Evolutionary conservation across 2,888 invertebrate species (phyloP), one percentile per base, ranked within the genome.

Genomic region (Conchocele bisecta): DNA sequence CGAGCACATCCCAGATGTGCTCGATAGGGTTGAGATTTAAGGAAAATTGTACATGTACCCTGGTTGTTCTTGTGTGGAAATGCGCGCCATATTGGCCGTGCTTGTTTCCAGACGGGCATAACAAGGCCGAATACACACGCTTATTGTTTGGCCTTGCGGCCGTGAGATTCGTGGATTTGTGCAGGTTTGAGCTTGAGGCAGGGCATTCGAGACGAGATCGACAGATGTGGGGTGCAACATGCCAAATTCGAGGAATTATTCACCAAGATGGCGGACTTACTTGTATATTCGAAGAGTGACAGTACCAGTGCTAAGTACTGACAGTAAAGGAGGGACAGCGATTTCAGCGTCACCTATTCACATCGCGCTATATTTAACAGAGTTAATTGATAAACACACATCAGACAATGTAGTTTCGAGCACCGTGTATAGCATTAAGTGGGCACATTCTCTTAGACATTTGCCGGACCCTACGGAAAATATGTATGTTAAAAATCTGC

Each of bases 51-150:
- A 31, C 22, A n/a, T 46, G 65, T 42, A 61, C 60, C 3, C 20
- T 66, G 17, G 35, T 72, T 24, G 44, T 61, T n/a, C 66, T 63
- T 11, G 44, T 33, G 22, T 72, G 72, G 61, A 31, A 42, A 20
- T 72, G 66, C n/a, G 61, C 72, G 13, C 41, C 54, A 6, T 67
- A 28, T 46, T 72, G 72, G 72, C 60, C 72, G n/a, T 6, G 54
- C 13, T 50, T 63, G 9, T 67, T 54, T 48, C 54, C 51, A 20
- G 39, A 41, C 7, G 41, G 39, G 15, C 7, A n/a, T 5, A 13
- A 22, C 11, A 28, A 22, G 24, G 61, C 60, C 22, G 15, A 24
- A 2, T 67, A 33, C 3, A 57, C 37, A 11, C 57, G 63, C 20
- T 51, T 72, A 31, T 22, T 11, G 13, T 66, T 66, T 50, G 41